Evolutionary conservation across 2,888 invertebrate genomes (phyloP).

Genomic region (Campaea margaritaria): DNA sequence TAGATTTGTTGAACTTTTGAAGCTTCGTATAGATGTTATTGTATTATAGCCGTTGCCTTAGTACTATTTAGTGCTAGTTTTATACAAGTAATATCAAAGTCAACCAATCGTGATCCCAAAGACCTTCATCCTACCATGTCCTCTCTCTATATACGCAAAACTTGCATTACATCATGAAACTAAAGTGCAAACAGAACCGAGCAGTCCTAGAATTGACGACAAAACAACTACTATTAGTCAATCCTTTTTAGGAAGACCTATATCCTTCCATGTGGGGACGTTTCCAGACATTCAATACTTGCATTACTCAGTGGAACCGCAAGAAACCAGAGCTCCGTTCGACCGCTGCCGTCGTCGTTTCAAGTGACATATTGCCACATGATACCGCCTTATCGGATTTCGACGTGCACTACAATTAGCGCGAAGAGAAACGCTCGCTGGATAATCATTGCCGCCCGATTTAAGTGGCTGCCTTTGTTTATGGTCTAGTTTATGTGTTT

Average conservation of each 20-base stretch:
- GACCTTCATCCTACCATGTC: too few relatives aligned
- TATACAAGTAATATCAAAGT: background rate
- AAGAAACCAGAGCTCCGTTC: slow-evolving; percentile 63
- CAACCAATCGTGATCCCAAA: too few relatives aligned
- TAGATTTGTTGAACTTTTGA: too few relatives aligned
- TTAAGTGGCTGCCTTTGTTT: slow-evolving; percentile 40
- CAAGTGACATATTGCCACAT: slow-evolving; percentile 72
- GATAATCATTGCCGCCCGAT: slow-evolving; percentile 38
- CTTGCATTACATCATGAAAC: too few relatives aligned
- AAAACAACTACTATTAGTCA: background rate
- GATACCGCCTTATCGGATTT: slow-evolving; percentile 71
- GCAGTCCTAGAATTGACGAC: background rate
- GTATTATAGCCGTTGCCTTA: too few relatives aligned
- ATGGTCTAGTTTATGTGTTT: slow-evolving; percentile 38
- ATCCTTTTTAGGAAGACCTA: slow-evolving; percentile 33
- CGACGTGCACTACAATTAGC: slow-evolving; percentile 70
- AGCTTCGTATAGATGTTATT: too few relatives aligned
- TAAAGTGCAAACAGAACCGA: too few relatives aligned
- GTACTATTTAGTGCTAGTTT: too few relatives aligned
- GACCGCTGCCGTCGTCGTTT: slow-evolving; percentile 56
- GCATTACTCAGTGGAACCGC: slow-evolving; percentile 56
- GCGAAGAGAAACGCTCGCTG: slow-evolving; percentile 62
- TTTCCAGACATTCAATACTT: slow-evolving; percentile 59
- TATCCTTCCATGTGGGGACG: slow-evolving; percentile 44
- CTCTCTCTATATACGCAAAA: too few relatives aligned